A percentile compares a stretch with the other conserved stretches of the same genome.
Conservation (phyloP, 2,888 invertebrate species). For the Drosophila parthenogenetica region DNA sequence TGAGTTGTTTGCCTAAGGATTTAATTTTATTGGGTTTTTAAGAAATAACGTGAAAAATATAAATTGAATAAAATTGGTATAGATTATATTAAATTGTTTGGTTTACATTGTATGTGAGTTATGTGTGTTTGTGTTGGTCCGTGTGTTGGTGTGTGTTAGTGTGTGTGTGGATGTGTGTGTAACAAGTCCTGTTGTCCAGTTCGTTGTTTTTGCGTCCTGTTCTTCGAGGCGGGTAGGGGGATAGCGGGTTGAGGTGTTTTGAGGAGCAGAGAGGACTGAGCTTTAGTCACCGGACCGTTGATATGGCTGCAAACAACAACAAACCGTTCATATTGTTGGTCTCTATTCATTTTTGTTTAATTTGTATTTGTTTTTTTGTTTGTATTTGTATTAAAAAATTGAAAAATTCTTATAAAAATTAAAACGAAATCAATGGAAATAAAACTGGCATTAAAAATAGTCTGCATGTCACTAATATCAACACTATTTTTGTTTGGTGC, state of each 20-base stretch:
- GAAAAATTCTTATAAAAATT: neutral
- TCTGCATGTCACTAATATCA: neutral
- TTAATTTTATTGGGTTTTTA: slow-evolving; percentile 10
- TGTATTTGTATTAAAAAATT: slow-evolving; percentile 18
- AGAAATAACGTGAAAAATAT: slow-evolving; percentile 50
- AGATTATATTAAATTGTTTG: slow-evolving; percentile 49
- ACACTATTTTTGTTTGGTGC: too few species aligned
- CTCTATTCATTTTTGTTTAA: slow-evolving; percentile 2
- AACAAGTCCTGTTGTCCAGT: slow-evolving; percentile 43
- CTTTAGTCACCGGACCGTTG: slow-evolving; percentile 86
- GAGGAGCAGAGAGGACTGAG: slow-evolving; percentile 63
- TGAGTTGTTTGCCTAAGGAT: slow-evolving; percentile 18
- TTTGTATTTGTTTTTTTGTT: slow-evolving; percentile 1
- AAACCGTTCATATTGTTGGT: slow-evolving; percentile 48
- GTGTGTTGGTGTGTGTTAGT: slow-evolving; percentile 30
- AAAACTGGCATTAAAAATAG: neutral
- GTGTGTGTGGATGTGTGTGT: slow-evolving; percentile 41
- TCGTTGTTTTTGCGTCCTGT: slow-evolving; percentile 57
- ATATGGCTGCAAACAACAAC: slow-evolving; percentile 83
- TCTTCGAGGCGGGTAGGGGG: slow-evolving; percentile 46
- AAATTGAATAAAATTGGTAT: slow-evolving; percentile 63
- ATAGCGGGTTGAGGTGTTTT: slow-evolving; percentile 53
- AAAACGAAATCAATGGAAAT: slow-evolving; percentile 15
- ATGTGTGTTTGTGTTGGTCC: slow-evolving; percentile 15
- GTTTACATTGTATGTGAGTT: slow-evolving; percentile 72